These are phyloP conservation scores for Myrmophylax atrothorax DNA, from an alignment of 2,113 vertebrate genomes.

Conservation along the genomic window DNA sequence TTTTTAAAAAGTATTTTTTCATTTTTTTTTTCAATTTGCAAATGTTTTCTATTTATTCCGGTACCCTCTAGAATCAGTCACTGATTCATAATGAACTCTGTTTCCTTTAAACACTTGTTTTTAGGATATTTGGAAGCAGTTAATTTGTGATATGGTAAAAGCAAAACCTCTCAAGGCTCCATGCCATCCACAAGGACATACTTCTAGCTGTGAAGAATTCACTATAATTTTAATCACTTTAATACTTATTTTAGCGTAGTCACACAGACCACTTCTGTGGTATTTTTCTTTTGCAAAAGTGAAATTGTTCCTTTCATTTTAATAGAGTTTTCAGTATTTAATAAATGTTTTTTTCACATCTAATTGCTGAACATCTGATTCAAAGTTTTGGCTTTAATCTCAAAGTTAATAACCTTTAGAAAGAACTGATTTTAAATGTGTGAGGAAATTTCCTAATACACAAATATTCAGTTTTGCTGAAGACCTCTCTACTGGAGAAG, in stretches of 20 bases:
- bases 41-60: background rate
- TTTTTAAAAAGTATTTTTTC: background rate
- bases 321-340: background rate
- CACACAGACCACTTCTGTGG: background rate
- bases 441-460: background rate
- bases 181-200: background rate
- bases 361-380: background rate
- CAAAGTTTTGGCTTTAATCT: background rate
- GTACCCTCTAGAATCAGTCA: background rate
- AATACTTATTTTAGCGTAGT: background rate
- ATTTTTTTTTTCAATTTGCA: background rate
- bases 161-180: background rate
- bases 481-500: background rate
- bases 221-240: background rate
- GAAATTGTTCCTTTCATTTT: background rate
- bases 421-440: background rate
- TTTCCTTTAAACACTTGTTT: background rate
- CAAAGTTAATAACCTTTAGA: background rate
- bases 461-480: background rate
- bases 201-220: background rate
- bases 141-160: background rate
- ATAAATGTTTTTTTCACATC: background rate
- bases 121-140: background rate
- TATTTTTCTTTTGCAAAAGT: background rate
- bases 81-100: background rate